Evolutionary conservation across 2,797 vertebrate species (phyloP).

Genomic region (Avahi laniger): DNA sequence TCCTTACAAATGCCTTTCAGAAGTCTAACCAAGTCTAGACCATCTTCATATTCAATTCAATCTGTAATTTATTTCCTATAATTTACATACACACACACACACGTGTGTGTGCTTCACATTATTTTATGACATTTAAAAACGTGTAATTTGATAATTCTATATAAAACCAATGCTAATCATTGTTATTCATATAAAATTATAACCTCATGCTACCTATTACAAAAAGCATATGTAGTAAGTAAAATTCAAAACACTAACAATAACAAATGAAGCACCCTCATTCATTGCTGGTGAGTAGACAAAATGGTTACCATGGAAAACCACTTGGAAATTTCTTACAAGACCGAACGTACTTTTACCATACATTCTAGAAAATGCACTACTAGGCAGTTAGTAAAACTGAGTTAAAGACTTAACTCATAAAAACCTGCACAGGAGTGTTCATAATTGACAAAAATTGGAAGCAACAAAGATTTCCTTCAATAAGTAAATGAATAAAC

Average conservation of each 20-base stretch:
- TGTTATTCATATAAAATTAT: background rate
- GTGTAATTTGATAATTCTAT: background rate
- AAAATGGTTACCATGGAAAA: background rate
- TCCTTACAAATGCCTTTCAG: slow-evolving; percentile 43
- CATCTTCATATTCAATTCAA: background rate
- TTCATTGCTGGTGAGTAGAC: background rate
- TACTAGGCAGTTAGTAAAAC: background rate
- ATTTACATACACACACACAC: background rate
- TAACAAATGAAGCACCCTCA: background rate
- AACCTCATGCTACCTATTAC: background rate
- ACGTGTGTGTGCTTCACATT: background rate
- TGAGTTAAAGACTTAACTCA: background rate
- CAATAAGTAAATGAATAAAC: background rate
- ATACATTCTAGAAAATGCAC: background rate
- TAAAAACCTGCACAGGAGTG: background rate
- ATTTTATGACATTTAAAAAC: background rate
- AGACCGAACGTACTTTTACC: background rate
- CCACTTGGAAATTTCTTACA: background rate
- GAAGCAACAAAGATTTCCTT: background rate
- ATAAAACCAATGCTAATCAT: background rate
- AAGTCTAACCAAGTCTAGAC: background rate
- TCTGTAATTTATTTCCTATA: background rate
- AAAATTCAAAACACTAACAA: background rate
- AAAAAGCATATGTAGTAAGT: background rate
- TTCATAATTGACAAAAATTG: background rate